A percentile compares a stretch with the other conserved stretches of the same genome.
phyloP scores from a whole-genome alignment of 2,797 vertebrate genomes.

The Amblyraja radiata region DNA sequence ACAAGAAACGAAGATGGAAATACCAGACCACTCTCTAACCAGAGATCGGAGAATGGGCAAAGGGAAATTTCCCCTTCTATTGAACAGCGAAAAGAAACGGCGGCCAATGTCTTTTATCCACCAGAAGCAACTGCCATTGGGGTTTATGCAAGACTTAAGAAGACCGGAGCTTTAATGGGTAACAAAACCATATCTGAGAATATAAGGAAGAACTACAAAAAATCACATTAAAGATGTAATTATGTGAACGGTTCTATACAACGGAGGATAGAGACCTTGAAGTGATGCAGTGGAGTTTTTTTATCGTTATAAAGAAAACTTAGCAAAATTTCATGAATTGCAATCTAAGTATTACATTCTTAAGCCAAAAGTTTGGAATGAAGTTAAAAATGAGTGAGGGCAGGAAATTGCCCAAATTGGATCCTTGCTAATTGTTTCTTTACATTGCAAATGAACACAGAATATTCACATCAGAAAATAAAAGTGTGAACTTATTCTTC shows the following conservation, averaged over 20 bases:
- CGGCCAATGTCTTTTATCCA: background rate
- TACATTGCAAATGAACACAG: background rate
- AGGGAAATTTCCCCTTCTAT: fast-evolving
- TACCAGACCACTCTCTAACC: background rate
- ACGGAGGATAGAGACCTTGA: background rate
- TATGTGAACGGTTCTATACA: background rate
- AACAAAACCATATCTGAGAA: background rate
- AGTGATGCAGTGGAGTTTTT: too few species aligned
- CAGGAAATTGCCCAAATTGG: background rate
- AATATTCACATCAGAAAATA: background rate
- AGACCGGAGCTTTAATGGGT: background rate
- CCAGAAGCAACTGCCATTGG: background rate
- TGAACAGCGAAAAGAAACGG: background rate
- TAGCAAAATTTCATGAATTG: background rate
- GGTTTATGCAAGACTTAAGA: background rate
- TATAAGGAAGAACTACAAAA: background rate
- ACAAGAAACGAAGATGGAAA: background rate
- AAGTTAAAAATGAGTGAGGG: background rate
- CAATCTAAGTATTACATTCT: background rate
- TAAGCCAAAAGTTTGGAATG: background rate
- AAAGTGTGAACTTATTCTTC: background rate
- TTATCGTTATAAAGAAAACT: background rate
- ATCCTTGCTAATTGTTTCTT: background rate
- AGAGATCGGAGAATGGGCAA: constrained; percentile 7
- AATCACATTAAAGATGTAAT: background rate